phyloP scores from a whole-genome alignment of 2,113 vertebrate species.

The Stegostoma tigrinum region DNA sequence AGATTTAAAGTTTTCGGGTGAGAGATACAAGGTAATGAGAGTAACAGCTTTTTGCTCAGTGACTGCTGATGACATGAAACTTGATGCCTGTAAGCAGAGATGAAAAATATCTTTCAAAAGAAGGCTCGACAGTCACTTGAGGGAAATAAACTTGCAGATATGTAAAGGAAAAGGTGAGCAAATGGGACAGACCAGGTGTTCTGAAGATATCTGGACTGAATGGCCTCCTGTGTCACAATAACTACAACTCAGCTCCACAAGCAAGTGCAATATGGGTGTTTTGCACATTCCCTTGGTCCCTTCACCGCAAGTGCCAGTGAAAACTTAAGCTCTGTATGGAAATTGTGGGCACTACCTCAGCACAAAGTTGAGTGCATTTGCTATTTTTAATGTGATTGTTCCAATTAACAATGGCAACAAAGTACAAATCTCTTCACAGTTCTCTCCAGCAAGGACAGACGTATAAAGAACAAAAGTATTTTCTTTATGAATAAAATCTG shows the following conservation, averaged over 20 bases:
- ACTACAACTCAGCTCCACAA: not conserved
- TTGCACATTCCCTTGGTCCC: not conserved
- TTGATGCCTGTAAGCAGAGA: not conserved
- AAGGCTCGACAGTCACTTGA: not conserved
- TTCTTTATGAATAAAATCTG: not conserved
- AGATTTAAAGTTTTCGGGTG: not conserved
- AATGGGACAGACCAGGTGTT: not conserved
- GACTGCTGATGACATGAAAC: not conserved
- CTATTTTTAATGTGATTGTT: slow-evolving; percentile 23
- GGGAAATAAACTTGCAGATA: not conserved
- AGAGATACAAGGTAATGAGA: not conserved
- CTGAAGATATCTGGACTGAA: not conserved
- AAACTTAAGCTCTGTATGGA: not conserved
- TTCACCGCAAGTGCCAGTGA: not conserved
- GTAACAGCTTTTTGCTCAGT: not conserved
- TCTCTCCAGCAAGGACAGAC: not conserved
- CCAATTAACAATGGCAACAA: not conserved
- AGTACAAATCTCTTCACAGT: not conserved
- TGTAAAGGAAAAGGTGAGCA: not conserved
- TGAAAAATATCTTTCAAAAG: not conserved
- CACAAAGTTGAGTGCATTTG: not conserved
- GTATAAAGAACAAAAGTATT: not conserved
- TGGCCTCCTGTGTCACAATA: not conserved
- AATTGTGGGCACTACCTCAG: not conserved
- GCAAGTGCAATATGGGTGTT: not conserved